Conservation (phyloP, 2,113 vertebrate species). For the Carassius carassius region DNA sequence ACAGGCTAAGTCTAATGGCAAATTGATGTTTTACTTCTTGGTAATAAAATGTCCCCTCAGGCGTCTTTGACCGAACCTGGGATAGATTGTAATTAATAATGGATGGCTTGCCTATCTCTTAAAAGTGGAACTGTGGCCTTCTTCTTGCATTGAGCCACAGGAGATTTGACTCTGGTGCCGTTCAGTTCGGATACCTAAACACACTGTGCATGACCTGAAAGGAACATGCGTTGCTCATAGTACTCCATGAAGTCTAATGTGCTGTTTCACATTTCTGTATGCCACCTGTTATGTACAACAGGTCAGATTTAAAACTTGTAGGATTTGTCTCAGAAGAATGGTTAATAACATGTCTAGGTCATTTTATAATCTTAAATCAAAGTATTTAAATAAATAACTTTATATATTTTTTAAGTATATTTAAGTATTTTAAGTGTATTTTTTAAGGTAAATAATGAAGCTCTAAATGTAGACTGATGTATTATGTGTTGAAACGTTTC, state of each 20-base stretch:
- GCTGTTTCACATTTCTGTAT: background rate
- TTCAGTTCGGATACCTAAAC: background rate
- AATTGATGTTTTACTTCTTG: conserved; percentile 64
- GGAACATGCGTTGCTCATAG: background rate
- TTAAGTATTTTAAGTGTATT: too few species aligned
- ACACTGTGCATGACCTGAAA: background rate
- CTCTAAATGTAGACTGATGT: background rate
- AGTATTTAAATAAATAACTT: background rate
- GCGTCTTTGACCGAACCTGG: conserved; percentile 51
- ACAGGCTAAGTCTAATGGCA: conserved; percentile 68
- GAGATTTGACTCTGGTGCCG: background rate
- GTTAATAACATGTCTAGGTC: conserved; percentile 6
- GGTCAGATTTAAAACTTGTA: background rate
- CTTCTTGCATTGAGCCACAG: background rate
- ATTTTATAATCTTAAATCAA: background rate
- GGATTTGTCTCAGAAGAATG: background rate
- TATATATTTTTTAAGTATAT: too few species aligned
- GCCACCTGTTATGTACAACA: background rate
- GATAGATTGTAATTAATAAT: conserved; percentile 63
- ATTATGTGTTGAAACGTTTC: background rate
- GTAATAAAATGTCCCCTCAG: conserved; percentile 32
- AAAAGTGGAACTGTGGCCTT: conserved; percentile 33
- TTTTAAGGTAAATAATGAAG: background rate
- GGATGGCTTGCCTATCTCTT: conserved; percentile 47
- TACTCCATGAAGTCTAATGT: background rate